phyloP scores from a whole-genome alignment of 2,113 vertebrate species.

The Callospermophilus lateralis region DNA sequence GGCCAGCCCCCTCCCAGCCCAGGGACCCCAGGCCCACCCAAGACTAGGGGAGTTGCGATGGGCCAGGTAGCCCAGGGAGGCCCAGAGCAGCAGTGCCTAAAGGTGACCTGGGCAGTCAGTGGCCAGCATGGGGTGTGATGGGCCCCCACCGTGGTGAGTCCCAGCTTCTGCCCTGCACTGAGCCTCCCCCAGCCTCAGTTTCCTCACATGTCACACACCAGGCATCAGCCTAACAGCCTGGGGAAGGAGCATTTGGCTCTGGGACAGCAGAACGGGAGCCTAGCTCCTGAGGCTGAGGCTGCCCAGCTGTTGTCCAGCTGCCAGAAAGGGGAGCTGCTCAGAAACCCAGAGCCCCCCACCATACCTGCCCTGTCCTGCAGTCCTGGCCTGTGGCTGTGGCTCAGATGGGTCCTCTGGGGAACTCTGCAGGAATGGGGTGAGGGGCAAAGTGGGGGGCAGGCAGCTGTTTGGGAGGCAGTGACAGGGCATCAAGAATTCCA shows the following conservation, averaged over 20 bases:
- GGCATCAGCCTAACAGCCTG: neutral
- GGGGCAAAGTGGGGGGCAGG: neutral
- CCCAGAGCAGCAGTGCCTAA: neutral
- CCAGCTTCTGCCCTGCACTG: neutral
- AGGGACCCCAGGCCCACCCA: too few species aligned
- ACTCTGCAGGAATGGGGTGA: neutral
- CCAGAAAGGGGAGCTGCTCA: neutral
- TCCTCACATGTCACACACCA: neutral
- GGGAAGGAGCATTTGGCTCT: neutral
- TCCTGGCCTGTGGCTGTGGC: too few species aligned
- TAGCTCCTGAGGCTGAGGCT: neutral
- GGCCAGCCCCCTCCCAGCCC: neutral
- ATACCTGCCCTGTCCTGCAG: neutral
- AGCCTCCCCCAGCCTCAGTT: neutral
- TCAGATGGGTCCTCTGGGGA: neutral
- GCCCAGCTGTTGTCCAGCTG: neutral
- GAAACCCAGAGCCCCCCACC: too few species aligned
- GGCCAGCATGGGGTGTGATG: too few species aligned
- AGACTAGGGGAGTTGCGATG: neutral
- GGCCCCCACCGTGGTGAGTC: neutral
- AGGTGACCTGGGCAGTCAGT: too few species aligned
- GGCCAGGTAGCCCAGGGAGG: neutral
- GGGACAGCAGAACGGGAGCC: neutral
- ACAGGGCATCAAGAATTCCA: too few species aligned
- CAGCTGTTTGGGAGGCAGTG: neutral